A percentile compares a stretch with the other conserved stretches of the same genome.
phyloP scores from a whole-genome alignment of 1,140 invertebrate genomes.

The Neomicropteryx cornuta region DNA sequence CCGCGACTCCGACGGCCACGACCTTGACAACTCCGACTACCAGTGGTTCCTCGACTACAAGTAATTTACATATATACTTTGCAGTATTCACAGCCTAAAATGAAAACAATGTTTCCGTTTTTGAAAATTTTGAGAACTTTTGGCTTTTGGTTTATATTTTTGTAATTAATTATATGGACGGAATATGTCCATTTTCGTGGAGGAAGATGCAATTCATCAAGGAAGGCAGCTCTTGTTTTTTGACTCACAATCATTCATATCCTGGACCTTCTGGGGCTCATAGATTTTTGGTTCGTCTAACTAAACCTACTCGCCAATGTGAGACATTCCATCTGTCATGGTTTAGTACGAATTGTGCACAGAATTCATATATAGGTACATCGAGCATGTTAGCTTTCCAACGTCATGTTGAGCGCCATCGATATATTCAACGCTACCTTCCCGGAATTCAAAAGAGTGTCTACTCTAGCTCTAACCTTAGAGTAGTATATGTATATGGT shows the following conservation, averaged over 20 bases:
- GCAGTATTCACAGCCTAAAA: not conserved
- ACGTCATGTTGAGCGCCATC: too few relatives aligned
- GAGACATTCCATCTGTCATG: too few relatives aligned
- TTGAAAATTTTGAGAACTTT: constrained; percentile 7
- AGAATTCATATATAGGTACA: too few relatives aligned
- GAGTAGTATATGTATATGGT: too few relatives aligned
- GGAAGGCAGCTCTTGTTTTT: not conserved
- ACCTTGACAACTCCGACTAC: constrained; percentile 71
- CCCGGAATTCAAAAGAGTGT: too few relatives aligned
- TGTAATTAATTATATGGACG: not conserved
- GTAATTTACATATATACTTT: constrained; percentile 34
- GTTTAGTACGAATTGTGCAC: too few relatives aligned
- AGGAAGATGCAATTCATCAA: not conserved
- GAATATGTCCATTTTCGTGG: not conserved
- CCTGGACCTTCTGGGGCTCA: too few relatives aligned
- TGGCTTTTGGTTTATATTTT: not conserved
- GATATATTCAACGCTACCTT: too few relatives aligned
- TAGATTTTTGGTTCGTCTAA: too few relatives aligned
- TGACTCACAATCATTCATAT: constrained; percentile 1
- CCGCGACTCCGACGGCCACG: constrained; percentile 32
- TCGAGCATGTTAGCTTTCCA: too few relatives aligned
- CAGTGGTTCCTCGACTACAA: constrained; percentile 83
- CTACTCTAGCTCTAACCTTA: too few relatives aligned
- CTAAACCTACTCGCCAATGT: too few relatives aligned
- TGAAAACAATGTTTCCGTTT: not conserved